Evolutionary conservation across 2,113 vertebrate species (phyloP).

Genomic region (Argyrosomus japonicus): DNA sequence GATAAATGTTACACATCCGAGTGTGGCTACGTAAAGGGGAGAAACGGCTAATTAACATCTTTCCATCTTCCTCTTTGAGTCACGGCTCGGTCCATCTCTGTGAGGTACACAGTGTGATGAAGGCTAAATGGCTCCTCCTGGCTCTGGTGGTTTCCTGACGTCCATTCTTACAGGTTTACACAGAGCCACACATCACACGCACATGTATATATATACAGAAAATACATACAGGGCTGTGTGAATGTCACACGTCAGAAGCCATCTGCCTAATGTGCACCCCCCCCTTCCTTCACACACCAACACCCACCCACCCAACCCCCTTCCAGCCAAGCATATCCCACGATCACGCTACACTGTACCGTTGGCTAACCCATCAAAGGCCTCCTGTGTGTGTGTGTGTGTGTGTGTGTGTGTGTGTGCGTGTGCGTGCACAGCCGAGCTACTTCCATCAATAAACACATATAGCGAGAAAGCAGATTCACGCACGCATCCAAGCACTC

Average conservation of each 20-base stretch:
- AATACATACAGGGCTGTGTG: constrained; percentile 37
- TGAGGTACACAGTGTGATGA: constrained; percentile 38
- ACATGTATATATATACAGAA: constrained; percentile 19
- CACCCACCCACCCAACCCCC: constrained; percentile 67
- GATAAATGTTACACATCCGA: constrained; percentile 7
- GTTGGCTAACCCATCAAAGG: constrained; percentile 63
- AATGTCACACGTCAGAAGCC: constrained; percentile 61
- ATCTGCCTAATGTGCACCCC: constrained; percentile 67
- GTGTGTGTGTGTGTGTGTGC: constrained; percentile 39
- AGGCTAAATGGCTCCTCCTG: constrained; percentile 58
- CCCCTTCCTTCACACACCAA: constrained; percentile 16
- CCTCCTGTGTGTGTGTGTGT: constrained; percentile 38
- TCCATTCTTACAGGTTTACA: constrained; percentile 39
- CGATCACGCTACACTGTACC: constrained; percentile 62
- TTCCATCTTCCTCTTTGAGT: constrained; percentile 25
- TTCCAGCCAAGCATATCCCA: constrained; percentile 62
- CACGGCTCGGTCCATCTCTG: constrained; percentile 31
- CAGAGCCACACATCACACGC: constrained; percentile 20
- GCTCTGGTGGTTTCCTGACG: constrained; percentile 23
- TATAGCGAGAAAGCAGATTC: constrained; percentile 45
- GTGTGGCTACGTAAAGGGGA: constrained; percentile 1
- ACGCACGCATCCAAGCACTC: constrained; percentile 57
- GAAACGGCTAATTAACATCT: constrained; percentile 23
- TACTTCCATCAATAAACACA: constrained; percentile 63
- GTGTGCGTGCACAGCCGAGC: constrained; percentile 49